These are phyloP conservation scores for Chlorops oryzae DNA, from an alignment of 1,140 invertebrate species.

Conservation along the genomic window DNA sequence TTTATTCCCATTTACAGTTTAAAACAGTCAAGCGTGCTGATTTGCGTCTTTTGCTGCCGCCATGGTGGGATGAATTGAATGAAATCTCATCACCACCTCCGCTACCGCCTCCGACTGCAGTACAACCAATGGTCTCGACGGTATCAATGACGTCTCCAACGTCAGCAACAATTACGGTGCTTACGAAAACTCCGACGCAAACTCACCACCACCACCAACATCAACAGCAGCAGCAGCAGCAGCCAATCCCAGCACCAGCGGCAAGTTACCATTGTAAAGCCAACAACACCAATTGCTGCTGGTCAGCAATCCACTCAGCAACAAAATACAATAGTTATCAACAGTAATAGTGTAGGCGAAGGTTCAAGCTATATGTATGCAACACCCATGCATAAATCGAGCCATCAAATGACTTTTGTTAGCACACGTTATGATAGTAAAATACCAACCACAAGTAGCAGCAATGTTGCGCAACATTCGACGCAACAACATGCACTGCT, in stretches of 20 bases:
- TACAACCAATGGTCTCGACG: no score
- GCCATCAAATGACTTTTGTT: slow-evolving; percentile 25
- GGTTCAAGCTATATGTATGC: slow-evolving; percentile 14
- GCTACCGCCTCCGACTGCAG: slow-evolving; percentile 5
- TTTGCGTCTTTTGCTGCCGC: slow-evolving; percentile 80
- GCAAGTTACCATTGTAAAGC: no score
- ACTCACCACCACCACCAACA: slow-evolving; percentile 7
- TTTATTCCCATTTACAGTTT: slow-evolving; percentile 10
- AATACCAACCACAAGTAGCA: slow-evolving; percentile 16
- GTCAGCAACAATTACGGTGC: background rate
- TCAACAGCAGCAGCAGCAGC: slow-evolving; percentile 9
- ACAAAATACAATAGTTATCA: no score
- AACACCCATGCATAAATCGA: slow-evolving; percentile 11
- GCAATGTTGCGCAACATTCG: background rate
- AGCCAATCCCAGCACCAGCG: slow-evolving; percentile 20
- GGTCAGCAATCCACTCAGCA: no score
- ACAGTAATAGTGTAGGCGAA: no score
- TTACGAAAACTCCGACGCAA: slow-evolving; percentile 3
- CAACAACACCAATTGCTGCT: no score
- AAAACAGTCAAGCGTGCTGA: slow-evolving; percentile 61
- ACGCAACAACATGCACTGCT: background rate
- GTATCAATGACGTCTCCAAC: no score
- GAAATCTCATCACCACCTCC: slow-evolving; percentile 50
- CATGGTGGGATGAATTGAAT: slow-evolving; percentile 92
- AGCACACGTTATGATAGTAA: slow-evolving; percentile 35